Evolutionary conservation across 2,797 vertebrate genomes (phyloP).

Genomic region (Aratinga solstitialis): DNA sequence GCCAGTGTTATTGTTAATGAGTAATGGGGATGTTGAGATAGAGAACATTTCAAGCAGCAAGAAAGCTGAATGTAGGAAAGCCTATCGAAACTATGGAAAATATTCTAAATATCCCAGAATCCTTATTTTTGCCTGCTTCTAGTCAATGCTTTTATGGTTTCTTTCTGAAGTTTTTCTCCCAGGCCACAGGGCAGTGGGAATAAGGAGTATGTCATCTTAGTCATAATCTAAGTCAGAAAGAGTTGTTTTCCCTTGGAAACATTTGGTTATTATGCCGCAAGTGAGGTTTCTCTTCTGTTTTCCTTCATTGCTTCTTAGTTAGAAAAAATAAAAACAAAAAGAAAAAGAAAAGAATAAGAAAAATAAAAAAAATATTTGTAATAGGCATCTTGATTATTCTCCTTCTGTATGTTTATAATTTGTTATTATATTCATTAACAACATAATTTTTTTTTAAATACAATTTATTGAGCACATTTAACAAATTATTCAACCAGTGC

Average conservation of each 20-base stretch:
- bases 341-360: fast-evolving
- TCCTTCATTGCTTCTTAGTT: neutral
- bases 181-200: neutral
- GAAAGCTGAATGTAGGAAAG: neutral
- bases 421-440: neutral
- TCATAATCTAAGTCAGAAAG: neutral
- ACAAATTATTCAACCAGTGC: neutral
- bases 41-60: neutral
- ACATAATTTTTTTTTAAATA: neutral
- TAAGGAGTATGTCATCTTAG: neutral
- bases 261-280: neutral
- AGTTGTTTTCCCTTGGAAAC: constrained; percentile 10
- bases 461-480: neutral
- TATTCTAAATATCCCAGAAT: neutral
- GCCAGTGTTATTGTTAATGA: neutral
- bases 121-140: neutral
- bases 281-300: neutral
- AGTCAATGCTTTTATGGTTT: neutral
- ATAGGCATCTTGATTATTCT: neutral
- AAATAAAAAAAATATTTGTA: neutral
- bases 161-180: neutral
- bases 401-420: neutral
- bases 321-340: neutral
- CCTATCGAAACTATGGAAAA: neutral
- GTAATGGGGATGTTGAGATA: neutral